Base-by-base conservation (phyloP, 2,797 vertebrate species). In the Pangasius sanitwongsei region DNA sequence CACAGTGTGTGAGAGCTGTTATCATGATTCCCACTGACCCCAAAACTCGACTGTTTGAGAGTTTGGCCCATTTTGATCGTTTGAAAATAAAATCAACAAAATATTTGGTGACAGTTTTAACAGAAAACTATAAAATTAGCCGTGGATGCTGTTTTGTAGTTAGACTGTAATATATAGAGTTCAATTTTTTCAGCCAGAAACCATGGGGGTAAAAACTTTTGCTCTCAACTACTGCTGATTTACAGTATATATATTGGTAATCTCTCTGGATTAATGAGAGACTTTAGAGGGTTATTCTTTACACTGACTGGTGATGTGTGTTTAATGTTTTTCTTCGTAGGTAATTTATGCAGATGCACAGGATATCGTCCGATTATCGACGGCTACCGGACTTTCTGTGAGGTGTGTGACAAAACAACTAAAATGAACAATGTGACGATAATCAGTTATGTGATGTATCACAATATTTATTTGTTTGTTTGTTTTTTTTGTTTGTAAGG, bases 261-360 rank as follows among this genome's bases (percentile, higher is more conserved):
- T n/a, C 25, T 13, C n/a, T 65, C 16, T 63, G 23, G 23, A 63
- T n/a, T n/a, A 11, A 65, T 65, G 11, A n/a, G 63, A n/a, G 9
- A 13, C 63, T 65, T 65, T n/a, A 65, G n/a, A 34, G 67, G 31
- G 37, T 37, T 37, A 20, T 0, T 16, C 15, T 34, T 34, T 37
- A 34, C 16, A 13, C 50, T 34, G 15, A n/a, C 28, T 55, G 48
- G 15, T 31, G 75, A 28, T 55, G 50, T 80, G 74, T 53, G 44
- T 74, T 50, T 41, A 3, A 50, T 61, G 20, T 37, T 74, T 81
- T 13, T 72, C 34, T 34, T 59, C 31, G 15, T 89, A 91, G 93
- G 94, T 69, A 94, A 94, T 78, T 87, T 94, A 4, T 93, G 93
- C 37, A 89, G 92, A 41, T 93, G 92, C 50, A 94, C 93, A 0